phyloP scores from a whole-genome alignment of 1,140 invertebrate species.

The Drosophila asahinai region DNA sequence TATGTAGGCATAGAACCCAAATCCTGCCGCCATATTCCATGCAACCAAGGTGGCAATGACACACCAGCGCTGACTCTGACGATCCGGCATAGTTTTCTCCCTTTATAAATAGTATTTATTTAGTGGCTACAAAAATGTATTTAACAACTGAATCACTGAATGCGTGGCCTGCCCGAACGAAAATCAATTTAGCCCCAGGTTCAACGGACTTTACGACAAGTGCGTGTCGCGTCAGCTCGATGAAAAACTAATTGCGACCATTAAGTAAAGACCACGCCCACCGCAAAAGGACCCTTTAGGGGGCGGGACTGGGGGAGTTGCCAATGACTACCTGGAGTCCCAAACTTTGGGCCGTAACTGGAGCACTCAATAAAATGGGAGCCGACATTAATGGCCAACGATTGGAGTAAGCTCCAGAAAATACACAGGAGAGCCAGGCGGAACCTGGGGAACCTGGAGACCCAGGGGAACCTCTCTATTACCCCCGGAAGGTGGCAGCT shows the following conservation, averaged over 20 bases:
- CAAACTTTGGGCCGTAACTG: slow-evolving; percentile 42
- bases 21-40: slow-evolving; percentile 21
- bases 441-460: neutral
- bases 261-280: slow-evolving; percentile 40
- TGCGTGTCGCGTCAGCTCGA: slow-evolving; percentile 66
- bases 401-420: slow-evolving; percentile 11
- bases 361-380: slow-evolving; percentile 63
- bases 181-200: slow-evolving; percentile 68
- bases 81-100: slow-evolving; percentile 15
- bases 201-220: slow-evolving; percentile 68
- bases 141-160: slow-evolving; percentile 24
- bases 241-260: slow-evolving; percentile 69
- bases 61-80: neutral
- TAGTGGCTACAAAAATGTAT: neutral
- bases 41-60: slow-evolving; percentile 1
- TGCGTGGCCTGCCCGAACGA: slow-evolving; percentile 27
- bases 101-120: slow-evolving; percentile 20
- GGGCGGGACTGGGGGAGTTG: slow-evolving; percentile 10
- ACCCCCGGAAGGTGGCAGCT: slow-evolving; percentile 46
- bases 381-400: slow-evolving; percentile 27
- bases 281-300: slow-evolving; percentile 2
- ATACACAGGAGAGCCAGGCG: neutral
- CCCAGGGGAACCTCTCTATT: slow-evolving; percentile 19
- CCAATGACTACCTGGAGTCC: slow-evolving; percentile 13
- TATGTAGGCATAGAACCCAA: slow-evolving; percentile 28